Percentiles rank a stretch among this genome's conserved stretches.
These are phyloP conservation scores for Thalpophila matura DNA, from an alignment of 2,888 invertebrate species.

Conservation along the genomic window DNA sequence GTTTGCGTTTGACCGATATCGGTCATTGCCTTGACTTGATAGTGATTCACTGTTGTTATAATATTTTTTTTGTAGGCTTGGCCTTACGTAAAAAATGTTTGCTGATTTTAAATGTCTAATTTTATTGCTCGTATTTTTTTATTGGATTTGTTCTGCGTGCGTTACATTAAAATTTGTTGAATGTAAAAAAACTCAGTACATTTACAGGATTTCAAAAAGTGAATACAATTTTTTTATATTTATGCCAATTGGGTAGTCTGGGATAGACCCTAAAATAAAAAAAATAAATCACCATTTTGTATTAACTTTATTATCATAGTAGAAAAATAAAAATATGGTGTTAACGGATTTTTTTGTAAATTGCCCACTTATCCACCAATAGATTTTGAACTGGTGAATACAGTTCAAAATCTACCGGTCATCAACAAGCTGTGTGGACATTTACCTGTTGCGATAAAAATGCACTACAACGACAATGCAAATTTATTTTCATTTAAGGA, in stretches of 20 bases:
- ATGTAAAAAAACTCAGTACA: too few relatives aligned
- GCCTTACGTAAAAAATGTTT: constrained; percentile 25
- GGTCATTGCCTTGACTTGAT: constrained; percentile 72
- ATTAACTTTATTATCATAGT: too few relatives aligned
- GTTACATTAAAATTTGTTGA: too few relatives aligned
- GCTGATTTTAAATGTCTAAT: constrained; percentile 6
- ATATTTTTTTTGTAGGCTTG: constrained; percentile 54
- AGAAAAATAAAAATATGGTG: too few relatives aligned
- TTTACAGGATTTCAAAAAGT: too few relatives aligned
- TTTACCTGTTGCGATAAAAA: constrained; percentile 40
- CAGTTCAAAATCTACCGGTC: background rate
- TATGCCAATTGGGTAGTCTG: too few relatives aligned
- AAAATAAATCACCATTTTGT: too few relatives aligned
- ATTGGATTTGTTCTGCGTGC: too few relatives aligned
- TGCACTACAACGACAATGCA: constrained; percentile 19
- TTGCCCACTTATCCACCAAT: background rate
- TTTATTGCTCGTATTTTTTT: background rate
- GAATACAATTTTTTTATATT: too few relatives aligned
- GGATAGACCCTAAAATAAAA: too few relatives aligned
- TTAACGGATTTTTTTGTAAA: too few relatives aligned
- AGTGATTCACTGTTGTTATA: constrained; percentile 54
- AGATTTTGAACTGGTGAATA: background rate
- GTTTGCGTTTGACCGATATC: constrained; percentile 70
- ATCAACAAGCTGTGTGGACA: constrained; percentile 27
- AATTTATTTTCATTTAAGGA: constrained; percentile 50